Evolutionary conservation across 1,140 invertebrate genomes (phyloP), one percentile per base, ranked within the genome.

Genomic region (Luehdorfia chinensis): DNA sequence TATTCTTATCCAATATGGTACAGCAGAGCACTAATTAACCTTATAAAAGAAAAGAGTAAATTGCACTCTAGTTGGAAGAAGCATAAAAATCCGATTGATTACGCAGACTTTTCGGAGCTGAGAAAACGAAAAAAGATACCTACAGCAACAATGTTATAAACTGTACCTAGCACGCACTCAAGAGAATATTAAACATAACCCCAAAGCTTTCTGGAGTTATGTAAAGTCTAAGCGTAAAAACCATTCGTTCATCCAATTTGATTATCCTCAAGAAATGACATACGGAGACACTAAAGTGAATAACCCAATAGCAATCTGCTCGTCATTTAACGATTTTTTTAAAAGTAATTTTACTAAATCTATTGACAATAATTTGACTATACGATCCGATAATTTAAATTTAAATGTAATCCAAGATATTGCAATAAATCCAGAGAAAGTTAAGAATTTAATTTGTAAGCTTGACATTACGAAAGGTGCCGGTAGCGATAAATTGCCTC

Each of bases 181-280:
- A 19, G 6, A 55, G 30, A 47, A 47, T 21, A 55, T 55, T 12
- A 50, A 50, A 46, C 15, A 2, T 11, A 33, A 46, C 8, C 47
- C 47, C 1, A 50, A 50, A 47, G 18, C 31, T 12, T 55, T 55
- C 13, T 55, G 51, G 46, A 36, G 36, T 8, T 55, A 55, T 13
- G 4, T 49, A 8, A 48, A 55, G 25, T 49, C 46, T 5, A 48
- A 39, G 21, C 33, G 28, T 5, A 15, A 45, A 32, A 49, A 28
- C 7, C 16, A 36, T 7, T n/a, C 30, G 11, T n/a, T n/a, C n/a
- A n/a, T n/a, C n/a, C n/a, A n/a, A n/a, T n/a, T n/a, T 11, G 30
- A 37, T 21, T 55, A 55, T 49, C 46, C 52, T 1, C 46, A 48
- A 12, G 30, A 37, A 23, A 55, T 54, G 51, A 45, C n/a, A 4